A percentile compares a stretch with the other conserved stretches of the same genome.
Conservation (phyloP, 2,113 vertebrate genomes). For the Marcusenius ussheri region DNA sequence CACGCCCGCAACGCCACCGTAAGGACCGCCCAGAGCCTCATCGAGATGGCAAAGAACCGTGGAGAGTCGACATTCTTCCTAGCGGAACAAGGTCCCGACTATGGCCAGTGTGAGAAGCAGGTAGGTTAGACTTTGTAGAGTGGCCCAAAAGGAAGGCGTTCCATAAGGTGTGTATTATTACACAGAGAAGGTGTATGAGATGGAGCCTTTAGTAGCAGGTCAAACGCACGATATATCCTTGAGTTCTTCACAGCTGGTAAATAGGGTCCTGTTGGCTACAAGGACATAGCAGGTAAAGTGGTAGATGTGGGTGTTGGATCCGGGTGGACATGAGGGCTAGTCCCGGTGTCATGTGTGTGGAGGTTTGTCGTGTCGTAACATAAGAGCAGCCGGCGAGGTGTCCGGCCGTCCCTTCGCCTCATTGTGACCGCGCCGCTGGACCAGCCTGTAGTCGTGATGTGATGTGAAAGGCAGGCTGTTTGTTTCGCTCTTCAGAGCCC, state of each 20-base stretch:
- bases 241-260: neutral
- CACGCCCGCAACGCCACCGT: constrained; percentile 95
- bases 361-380: neutral
- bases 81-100: constrained; percentile 74
- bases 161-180: neutral
- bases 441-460: neutral
- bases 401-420: neutral
- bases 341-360: neutral
- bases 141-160: neutral
- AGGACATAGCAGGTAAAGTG: neutral
- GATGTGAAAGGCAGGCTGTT: constrained; percentile 12
- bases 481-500: constrained; percentile 25
- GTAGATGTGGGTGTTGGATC: neutral
- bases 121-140: constrained; percentile 45
- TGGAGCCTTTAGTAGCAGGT: neutral
- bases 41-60: constrained; percentile 89
- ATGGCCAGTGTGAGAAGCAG: constrained; percentile 92
- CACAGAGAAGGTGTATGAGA: neutral
- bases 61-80: constrained; percentile 80
- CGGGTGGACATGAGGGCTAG: neutral
- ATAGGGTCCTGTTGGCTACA: neutral
- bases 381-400: neutral
- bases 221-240: neutral
- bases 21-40: constrained; percentile 83
- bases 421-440: neutral